These are phyloP conservation scores for Atta cephalotes DNA, from an alignment of 1,140 invertebrate genomes.

Conservation along the genomic window DNA sequence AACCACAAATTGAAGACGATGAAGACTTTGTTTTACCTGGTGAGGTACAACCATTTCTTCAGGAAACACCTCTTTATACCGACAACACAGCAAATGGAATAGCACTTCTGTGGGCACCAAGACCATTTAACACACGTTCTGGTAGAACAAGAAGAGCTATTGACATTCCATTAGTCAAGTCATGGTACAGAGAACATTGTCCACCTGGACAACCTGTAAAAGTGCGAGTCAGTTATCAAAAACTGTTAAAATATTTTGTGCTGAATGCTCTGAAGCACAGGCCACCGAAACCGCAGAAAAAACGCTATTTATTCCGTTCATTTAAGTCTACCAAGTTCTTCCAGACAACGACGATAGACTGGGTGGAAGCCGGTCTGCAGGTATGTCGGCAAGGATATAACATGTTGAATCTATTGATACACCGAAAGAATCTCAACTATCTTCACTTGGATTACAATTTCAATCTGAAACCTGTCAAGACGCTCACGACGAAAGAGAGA, in stretches of 20 bases:
- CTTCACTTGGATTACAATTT: slow-evolving; percentile 99
- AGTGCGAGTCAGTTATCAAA: slow-evolving; percentile 99
- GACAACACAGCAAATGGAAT: slow-evolving; percentile 99
- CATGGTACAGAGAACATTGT: slow-evolving; percentile 99
- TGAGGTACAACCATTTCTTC: slow-evolving; percentile 96
- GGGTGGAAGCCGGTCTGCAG: slow-evolving; percentile 99
- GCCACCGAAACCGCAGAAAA: slow-evolving; percentile 99
- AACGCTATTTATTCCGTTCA: slow-evolving; percentile 98
- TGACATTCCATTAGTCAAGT: slow-evolving; percentile 98
- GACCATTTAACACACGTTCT: slow-evolving; percentile 98
- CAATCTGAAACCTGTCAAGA: slow-evolving; percentile 99
- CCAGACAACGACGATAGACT: slow-evolving; percentile 99
- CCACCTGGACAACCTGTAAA: slow-evolving; percentile 99
- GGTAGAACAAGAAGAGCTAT: slow-evolving; percentile 95
- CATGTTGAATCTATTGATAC: slow-evolving; percentile 99
- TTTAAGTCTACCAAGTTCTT: slow-evolving; percentile 99
- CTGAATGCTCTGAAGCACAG: slow-evolving; percentile 99
- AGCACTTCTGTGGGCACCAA: slow-evolving; percentile 98
- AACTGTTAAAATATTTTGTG: slow-evolving; percentile 99
- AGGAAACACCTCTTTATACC: slow-evolving; percentile 98
- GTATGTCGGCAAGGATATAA: slow-evolving; percentile 99
- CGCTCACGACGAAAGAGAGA: slow-evolving; percentile 99
- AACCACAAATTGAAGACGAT: slow-evolving; percentile 96
- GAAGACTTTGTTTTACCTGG: slow-evolving; percentile 98
- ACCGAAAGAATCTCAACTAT: slow-evolving; percentile 99